Conservation (phyloP, 2,888 invertebrate species). For the Fragum sueziense region DNA sequence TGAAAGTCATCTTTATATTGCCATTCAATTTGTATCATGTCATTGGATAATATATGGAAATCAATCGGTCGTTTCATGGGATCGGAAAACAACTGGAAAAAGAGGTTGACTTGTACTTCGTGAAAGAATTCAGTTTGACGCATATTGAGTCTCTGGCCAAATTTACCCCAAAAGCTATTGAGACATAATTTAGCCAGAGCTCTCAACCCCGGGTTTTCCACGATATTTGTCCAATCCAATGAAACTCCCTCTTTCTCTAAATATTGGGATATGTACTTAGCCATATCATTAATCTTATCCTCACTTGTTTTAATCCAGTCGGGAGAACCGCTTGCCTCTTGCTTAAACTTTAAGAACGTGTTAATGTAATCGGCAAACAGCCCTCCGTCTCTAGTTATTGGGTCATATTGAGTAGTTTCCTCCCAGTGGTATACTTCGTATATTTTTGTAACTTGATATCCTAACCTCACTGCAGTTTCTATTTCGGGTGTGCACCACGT, state of each 20-base stretch:
- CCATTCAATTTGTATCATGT: constrained; percentile 48
- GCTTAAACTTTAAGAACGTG: constrained; percentile 41
- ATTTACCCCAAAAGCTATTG: constrained; percentile 50
- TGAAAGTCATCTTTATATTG: constrained; percentile 36
- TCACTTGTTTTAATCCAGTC: constrained; percentile 50
- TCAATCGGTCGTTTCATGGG: constrained; percentile 27
- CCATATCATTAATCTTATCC: no score
- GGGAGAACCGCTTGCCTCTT: constrained; percentile 52
- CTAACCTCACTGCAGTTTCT: constrained; percentile 60
- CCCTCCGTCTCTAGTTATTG: constrained; percentile 46
- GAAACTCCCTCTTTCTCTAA: constrained; percentile 36
- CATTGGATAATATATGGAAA: constrained; percentile 34
- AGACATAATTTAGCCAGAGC: constrained; percentile 39
- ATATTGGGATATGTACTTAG: constrained; percentile 33
- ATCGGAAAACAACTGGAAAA: constrained; percentile 41
- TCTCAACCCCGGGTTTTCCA: constrained; percentile 42
- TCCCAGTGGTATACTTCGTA: constrained; percentile 77
- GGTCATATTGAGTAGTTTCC: constrained; percentile 55
- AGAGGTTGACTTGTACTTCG: constrained; percentile 27
- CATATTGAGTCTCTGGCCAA: constrained; percentile 43
- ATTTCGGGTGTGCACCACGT: constrained; percentile 80
- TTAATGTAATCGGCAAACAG: constrained; percentile 76
- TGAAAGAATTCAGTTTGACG: constrained; percentile 35
- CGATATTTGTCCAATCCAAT: constrained; percentile 29
- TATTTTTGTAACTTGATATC: constrained; percentile 76